These are phyloP conservation scores for Leucosticte australis DNA, from an alignment of 2,113 vertebrate species.

Conservation along the genomic window DNA sequence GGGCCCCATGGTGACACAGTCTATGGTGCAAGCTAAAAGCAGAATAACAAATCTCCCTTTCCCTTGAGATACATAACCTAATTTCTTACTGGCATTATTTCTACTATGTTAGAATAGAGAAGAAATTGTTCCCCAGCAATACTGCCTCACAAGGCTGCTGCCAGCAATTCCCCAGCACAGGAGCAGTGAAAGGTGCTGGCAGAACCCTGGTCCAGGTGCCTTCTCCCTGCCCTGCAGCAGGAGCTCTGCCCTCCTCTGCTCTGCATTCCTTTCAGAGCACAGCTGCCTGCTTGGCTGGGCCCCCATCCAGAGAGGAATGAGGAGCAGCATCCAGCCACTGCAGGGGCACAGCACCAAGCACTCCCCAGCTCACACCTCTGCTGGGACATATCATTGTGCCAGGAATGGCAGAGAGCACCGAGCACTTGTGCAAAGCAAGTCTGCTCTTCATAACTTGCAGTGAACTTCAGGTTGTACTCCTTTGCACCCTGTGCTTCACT, in stretches of 20 bases:
- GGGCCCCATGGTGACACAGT: not conserved
- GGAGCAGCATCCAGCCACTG: not conserved
- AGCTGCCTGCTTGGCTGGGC: not conserved
- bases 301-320: not conserved
- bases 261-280: not conserved
- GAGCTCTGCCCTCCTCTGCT: not conserved
- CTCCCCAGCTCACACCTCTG: not conserved
- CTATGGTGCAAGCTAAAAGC: not conserved
- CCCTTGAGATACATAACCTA: not conserved
- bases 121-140: not conserved
- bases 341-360: fast-evolving
- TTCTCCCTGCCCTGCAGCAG: not conserved
- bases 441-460: not conserved
- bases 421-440: not conserved
- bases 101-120: not conserved
- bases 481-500: not conserved
- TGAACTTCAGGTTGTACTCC: not conserved
- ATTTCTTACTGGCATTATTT: not conserved
- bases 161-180: not conserved
- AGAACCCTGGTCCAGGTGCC: fast-evolving
- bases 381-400: fast-evolving
- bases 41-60: not conserved
- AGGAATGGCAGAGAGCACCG: not conserved
- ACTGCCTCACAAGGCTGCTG: not conserved
- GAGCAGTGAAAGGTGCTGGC: not conserved